phyloP scores from a whole-genome alignment of 2,113 vertebrate genomes.

The Beaufortia kweichowensis region DNA sequence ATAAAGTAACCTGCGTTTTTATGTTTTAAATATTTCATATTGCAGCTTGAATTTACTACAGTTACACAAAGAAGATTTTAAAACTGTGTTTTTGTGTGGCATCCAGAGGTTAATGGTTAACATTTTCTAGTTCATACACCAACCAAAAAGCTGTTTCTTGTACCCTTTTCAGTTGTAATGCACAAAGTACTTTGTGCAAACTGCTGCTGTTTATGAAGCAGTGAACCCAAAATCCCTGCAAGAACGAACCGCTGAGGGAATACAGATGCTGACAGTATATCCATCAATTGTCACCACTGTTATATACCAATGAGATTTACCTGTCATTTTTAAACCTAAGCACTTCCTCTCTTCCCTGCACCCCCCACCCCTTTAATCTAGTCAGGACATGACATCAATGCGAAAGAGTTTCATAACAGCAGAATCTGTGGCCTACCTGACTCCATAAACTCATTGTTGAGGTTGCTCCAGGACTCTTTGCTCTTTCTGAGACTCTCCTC shows the following conservation, averaged over 20 bases:
- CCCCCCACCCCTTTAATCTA: background rate
- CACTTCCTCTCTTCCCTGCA: background rate
- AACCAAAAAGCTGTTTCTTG: no score
- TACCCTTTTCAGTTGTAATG: background rate
- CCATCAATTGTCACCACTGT: slow-evolving; percentile 42
- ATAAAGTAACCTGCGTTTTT: no score
- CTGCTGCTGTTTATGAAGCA: slow-evolving; percentile 25
- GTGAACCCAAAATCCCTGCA: slow-evolving; percentile 3
- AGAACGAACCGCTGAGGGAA: slow-evolving; percentile 12
- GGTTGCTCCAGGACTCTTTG: slow-evolving; percentile 80
- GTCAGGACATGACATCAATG: background rate
- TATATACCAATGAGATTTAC: slow-evolving; percentile 5
- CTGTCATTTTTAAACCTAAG: slow-evolving; percentile 9
- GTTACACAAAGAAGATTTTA: no score
- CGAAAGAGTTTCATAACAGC: background rate
- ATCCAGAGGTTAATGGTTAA: no score
- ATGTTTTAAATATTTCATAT: no score
- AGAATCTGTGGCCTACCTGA: slow-evolving; percentile 79
- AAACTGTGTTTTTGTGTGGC: no score
- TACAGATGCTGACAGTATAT: slow-evolving; percentile 11
- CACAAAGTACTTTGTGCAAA: background rate
- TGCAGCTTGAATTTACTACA: no score
- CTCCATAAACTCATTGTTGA: slow-evolving; percentile 87
- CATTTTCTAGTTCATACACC: no score
- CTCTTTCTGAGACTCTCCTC: slow-evolving; percentile 87